Conservation (phyloP, 2,888 invertebrate species). For the Lutraria lutraria region DNA sequence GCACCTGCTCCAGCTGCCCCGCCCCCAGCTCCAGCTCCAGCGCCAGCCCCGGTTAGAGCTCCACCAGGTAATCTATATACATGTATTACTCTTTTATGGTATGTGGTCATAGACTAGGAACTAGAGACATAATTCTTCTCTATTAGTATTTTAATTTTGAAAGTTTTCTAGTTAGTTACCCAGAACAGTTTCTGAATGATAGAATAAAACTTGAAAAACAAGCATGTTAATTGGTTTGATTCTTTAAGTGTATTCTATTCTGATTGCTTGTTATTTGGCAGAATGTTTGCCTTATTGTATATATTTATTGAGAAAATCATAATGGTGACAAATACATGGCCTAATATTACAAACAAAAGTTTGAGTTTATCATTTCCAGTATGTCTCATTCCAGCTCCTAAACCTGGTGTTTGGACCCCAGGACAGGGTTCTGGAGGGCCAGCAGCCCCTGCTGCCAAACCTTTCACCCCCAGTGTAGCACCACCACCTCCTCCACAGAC, state of each 20-base stretch:
- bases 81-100: too few species aligned
- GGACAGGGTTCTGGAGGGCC: conserved; percentile 57
- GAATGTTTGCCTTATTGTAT: too few species aligned
- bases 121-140: not conserved
- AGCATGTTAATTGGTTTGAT: too few species aligned
- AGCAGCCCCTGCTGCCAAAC: conserved; percentile 71
- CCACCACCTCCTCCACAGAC: conserved; percentile 66
- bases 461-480: conserved; percentile 67
- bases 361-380: not conserved
- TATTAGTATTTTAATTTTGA: not conserved
- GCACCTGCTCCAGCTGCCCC: conserved; percentile 43
- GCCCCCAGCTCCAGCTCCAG: conserved; percentile 33
- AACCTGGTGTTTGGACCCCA: conserved; percentile 78
- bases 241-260: too few species aligned
- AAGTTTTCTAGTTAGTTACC: not conserved
- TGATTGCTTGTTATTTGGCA: too few species aligned
- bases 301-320: too few species aligned
- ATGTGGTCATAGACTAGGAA: too few species aligned
- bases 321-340: too few species aligned
- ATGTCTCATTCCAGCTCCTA: conserved; percentile 66
- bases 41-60: conserved; percentile 55
- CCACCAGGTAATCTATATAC: conserved; percentile 51
- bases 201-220: too few species aligned
- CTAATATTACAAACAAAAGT: too few species aligned
- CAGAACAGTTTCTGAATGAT: too few species aligned